Evolutionary conservation across 2,888 invertebrate genomes (phyloP), one percentile per base, ranked within the genome.

Genomic region (Aproaerema taeniolella): DNA sequence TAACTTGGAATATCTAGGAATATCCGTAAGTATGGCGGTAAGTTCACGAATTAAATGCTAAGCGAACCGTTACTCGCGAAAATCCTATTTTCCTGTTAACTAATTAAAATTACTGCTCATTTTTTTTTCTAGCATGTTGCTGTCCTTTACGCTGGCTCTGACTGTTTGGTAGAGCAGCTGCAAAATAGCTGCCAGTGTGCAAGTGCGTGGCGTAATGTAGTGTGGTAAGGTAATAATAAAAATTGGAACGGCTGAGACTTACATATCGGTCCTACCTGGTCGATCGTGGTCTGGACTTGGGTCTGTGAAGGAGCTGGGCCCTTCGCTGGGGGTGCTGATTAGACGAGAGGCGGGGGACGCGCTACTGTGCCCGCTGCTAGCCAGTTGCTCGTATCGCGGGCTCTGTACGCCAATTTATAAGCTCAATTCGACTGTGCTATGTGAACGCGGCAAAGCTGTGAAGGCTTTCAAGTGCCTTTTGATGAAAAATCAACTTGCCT

Each of bases 261-360:
- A 87, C 87, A 83, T 81, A 82, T 87, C 81, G 77, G 73, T 83
- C 87, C 82, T 88, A 87, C 86, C 88, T 87, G 80, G 80, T 78
- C 80, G 80, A 57, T 81, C 74, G 53, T 60, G 67, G 50, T 76
- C 82, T 42, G 82, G 82, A 56, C 85, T 82, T 38, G 76, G 73
- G 55, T 82, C 82, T 39, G 79, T 79, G 64, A 74, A 55, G 45
- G 77, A 74, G 66, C 79, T 81, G 26, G 72, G 79, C 11, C 61
- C 81, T 47, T 80, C 83, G 55, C 81, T 81, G 36, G 85, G 83
- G 6, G 83, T 77, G 58, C 77, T 67, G 50, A 75, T 50, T 66
- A 70, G 67, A 45, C 83, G 73, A 17, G 85, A 83, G 7, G 76
- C 78, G 12, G 80, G 78, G 28, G 85, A 85, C 20, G 64, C 64